Evolutionary conservation across 2,113 vertebrate species (phyloP).

Genomic region (Alosa alosa): DNA sequence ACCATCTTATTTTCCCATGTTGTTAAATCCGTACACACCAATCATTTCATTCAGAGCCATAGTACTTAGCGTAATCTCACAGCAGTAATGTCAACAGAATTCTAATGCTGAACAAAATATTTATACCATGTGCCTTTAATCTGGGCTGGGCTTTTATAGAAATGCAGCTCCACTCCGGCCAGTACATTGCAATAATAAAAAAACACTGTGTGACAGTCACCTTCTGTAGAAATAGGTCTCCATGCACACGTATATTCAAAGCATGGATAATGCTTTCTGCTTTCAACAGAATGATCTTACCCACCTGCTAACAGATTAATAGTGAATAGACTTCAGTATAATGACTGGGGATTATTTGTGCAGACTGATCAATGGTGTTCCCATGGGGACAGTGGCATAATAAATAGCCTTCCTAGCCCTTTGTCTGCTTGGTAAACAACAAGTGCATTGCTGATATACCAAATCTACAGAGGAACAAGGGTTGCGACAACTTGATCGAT

Average conservation of each 20-base stretch:
- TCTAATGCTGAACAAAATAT: not conserved
- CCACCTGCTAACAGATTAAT: not conserved
- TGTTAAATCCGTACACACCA: not conserved
- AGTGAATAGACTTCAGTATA: not conserved
- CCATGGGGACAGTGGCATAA: not conserved
- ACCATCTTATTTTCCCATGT: not conserved
- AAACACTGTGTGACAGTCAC: not conserved
- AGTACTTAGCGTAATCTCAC: not conserved
- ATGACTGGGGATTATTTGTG: too few relatives aligned
- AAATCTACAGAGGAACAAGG: too few relatives aligned
- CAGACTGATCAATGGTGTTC: too few relatives aligned
- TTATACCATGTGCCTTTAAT: not conserved
- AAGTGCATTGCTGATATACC: too few relatives aligned
- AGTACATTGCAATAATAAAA: not conserved
- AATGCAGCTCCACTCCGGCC: not conserved
- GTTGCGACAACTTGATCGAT: too few relatives aligned
- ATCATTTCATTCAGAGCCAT: not conserved
- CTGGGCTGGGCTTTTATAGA: not conserved
- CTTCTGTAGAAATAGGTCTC: not conserved
- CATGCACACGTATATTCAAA: too few relatives aligned
- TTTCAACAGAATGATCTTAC: not conserved
- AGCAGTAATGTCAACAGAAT: not conserved
- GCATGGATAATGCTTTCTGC: too few relatives aligned
- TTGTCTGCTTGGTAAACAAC: too few relatives aligned
- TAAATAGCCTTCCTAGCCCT: too few relatives aligned